Evolutionary conservation across 2,888 invertebrate species (phyloP).

Genomic region (Brenthis daphne): DNA sequence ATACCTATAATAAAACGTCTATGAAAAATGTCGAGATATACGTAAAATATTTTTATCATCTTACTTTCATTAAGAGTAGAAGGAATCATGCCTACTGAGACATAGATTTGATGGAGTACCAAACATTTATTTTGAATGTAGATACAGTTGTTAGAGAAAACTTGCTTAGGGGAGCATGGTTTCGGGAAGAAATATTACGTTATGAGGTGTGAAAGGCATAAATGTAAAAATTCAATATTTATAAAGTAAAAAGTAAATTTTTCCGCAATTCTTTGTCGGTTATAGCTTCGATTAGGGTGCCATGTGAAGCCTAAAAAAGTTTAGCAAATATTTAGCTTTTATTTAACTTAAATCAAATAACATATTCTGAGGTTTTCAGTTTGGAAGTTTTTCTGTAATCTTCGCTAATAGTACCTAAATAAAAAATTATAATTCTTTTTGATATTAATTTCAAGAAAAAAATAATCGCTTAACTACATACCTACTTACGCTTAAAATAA

Average conservation of each 20-base stretch:
- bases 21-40: not conserved
- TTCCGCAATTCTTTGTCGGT: constrained; percentile 65
- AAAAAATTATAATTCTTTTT: too few relatives aligned
- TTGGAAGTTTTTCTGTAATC: too few relatives aligned
- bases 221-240: constrained; percentile 82
- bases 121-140: constrained; percentile 81
- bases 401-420: too few relatives aligned
- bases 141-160: constrained; percentile 70
- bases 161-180: constrained; percentile 66
- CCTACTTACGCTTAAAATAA: too few relatives aligned
- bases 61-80: not conserved
- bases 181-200: constrained; percentile 77
- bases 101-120: constrained; percentile 69
- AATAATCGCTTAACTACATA: too few relatives aligned
- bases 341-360: constrained; percentile 23
- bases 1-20: too few relatives aligned
- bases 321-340: constrained; percentile 20
- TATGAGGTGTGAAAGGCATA: constrained; percentile 82
- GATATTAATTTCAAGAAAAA: too few relatives aligned
- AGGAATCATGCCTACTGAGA: constrained; percentile 25
- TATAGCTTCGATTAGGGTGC: constrained; percentile 60
- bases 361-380: too few relatives aligned
- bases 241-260: constrained; percentile 66
- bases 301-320: constrained; percentile 44
- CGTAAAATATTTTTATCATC: constrained; percentile 33